phyloP scores from a whole-genome alignment of 2,888 invertebrate genomes.

The Bruchidius siliquastri region DNA sequence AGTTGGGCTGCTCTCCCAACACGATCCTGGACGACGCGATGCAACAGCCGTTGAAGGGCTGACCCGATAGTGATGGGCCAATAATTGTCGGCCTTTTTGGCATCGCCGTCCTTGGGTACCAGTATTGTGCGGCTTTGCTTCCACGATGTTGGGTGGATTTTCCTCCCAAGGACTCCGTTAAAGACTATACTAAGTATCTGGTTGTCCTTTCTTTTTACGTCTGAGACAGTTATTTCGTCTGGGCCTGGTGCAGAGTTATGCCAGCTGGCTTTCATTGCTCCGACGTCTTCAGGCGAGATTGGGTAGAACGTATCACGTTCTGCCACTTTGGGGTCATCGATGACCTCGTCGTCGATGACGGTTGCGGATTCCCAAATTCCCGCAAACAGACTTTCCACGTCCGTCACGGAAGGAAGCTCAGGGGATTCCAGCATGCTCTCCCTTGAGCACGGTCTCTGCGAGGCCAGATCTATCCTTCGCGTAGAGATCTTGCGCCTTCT shows the following conservation, averaged over 20 bases:
- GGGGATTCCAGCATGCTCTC: neutral
- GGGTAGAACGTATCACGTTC: neutral
- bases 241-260: constrained; percentile 5
- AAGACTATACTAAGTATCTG: neutral
- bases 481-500: constrained; percentile 21
- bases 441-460: neutral
- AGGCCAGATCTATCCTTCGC: constrained; percentile 7
- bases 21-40: constrained; percentile 22
- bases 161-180: neutral
- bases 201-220: neutral
- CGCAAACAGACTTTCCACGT: neutral
- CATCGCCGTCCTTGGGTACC: constrained; percentile 8
- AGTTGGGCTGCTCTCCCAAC: constrained; percentile 10
- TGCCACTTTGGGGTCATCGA: neutral
- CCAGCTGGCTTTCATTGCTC: constrained; percentile 1
- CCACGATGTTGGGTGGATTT: constrained; percentile 3
- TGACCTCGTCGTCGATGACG: neutral
- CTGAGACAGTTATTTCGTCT: neutral
- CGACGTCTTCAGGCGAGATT: neutral
- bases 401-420: neutral
- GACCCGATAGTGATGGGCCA: constrained; percentile 32
- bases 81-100: constrained; percentile 23
- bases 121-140: constrained; percentile 4
- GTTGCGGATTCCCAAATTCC: neutral
- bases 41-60: constrained; percentile 25